Percentiles rank a stretch among this genome's conserved stretches.
These are phyloP conservation scores for Thera obeliscata DNA, from an alignment of 2,888 invertebrate species.

Conservation along the genomic window DNA sequence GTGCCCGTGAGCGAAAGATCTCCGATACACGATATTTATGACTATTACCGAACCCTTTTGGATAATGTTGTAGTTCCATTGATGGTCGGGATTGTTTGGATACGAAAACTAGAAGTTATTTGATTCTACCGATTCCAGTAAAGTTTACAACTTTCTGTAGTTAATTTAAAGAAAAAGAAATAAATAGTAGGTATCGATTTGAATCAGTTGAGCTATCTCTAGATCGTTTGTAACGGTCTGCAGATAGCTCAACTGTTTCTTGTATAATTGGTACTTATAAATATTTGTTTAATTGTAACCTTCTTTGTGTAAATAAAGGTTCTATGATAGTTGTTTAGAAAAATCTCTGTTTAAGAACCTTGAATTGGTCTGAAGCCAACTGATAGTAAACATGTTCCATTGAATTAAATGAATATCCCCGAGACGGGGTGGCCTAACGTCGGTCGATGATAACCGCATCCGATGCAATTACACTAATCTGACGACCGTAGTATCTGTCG, in stretches of 20 bases:
- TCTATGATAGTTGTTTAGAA: too few relatives aligned
- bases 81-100: constrained; percentile 40
- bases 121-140: constrained; percentile 1
- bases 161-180: too few relatives aligned
- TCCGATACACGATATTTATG: constrained; percentile 79
- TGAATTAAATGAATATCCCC: constrained; percentile 48
- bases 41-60: constrained; percentile 73
- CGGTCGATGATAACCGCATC: constrained; percentile 53
- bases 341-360: too few relatives aligned
- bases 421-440: constrained; percentile 35
- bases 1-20: constrained; percentile 76
- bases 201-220: too few relatives aligned
- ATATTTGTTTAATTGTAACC: too few relatives aligned
- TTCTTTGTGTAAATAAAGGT: too few relatives aligned
- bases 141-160: neutral
- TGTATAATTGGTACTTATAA: too few relatives aligned
- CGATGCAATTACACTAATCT: constrained; percentile 68
- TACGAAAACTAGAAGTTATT: constrained; percentile 21
- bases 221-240: too few relatives aligned
- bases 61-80: constrained; percentile 61
- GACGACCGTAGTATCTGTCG: constrained; percentile 27
- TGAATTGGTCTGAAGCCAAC: too few relatives aligned
- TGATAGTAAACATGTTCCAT: constrained; percentile 31
- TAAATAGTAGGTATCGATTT: too few relatives aligned
- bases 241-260: too few relatives aligned